Conservation (phyloP, 2,113 vertebrate genomes). For the Dendropsophus ebraccatus region DNA sequence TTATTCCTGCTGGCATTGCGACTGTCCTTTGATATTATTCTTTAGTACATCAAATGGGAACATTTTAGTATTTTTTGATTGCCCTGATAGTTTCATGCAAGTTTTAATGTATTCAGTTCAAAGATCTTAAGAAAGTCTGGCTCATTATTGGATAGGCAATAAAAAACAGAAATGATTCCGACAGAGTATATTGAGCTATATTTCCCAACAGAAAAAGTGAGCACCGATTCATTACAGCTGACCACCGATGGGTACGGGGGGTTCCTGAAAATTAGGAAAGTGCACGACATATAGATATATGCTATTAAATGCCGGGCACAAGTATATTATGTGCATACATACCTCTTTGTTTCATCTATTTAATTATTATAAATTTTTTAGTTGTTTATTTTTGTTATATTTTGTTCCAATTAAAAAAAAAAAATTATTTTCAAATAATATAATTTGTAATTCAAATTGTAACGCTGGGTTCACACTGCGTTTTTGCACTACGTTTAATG, state of each 20-base stretch:
- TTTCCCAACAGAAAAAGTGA: constrained; percentile 58
- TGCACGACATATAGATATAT: constrained; percentile 6
- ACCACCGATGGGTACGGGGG: constrained; percentile 41
- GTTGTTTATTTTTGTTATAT: not conserved
- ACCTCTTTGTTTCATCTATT: too few species aligned
- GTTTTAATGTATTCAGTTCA: constrained; percentile 60
- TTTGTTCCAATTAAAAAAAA: too few species aligned
- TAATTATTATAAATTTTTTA: not conserved
- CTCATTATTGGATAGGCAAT: constrained; percentile 59
- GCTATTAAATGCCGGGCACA: not conserved
- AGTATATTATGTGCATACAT: not conserved
- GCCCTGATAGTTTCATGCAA: constrained; percentile 60
- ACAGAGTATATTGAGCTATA: constrained; percentile 54
- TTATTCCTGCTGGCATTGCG: constrained; percentile 57
- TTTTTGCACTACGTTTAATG: too few species aligned
- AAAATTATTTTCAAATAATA: too few species aligned
- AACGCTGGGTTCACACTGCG: too few species aligned
- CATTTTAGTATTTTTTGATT: constrained; percentile 61
- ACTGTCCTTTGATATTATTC: constrained; percentile 60
- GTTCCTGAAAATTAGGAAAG: constrained; percentile 51
- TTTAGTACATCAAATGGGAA: constrained; percentile 60
- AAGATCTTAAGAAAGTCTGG: constrained; percentile 59
- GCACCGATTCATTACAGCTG: constrained; percentile 49
- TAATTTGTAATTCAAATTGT: too few species aligned
- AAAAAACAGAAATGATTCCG: constrained; percentile 58